Base-by-base conservation (phyloP, 2,888 invertebrate genomes). In the Dryococelus australis region DNA sequence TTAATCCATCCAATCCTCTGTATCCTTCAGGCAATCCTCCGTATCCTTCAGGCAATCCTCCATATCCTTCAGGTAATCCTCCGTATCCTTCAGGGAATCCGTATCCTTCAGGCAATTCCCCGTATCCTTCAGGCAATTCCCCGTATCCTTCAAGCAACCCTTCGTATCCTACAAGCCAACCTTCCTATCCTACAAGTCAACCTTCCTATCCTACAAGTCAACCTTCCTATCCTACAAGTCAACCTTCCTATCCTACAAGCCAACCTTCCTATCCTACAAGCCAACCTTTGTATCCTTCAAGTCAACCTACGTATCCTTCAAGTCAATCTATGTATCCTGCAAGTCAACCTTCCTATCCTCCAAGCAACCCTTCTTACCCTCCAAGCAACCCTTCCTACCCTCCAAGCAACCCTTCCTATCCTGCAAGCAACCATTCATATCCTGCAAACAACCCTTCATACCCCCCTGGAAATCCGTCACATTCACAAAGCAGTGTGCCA, bases 121-220 rank as follows among this genome's bases (percentile, higher is more conserved):
- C 80, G n/a, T 80, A 80, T 28, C n/a, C 80, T 80, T 27, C 80
- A 80, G 20, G 35, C 28, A 83, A 83, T 35, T 20, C 83, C 35
- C 86, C 88, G 47, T 88, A 87, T 86, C 89, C 89, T 13, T 84
- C 85, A 53, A 87, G 88, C 24, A 84, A 85, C 79, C 88, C 89
- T 85, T 88, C 87, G 16, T 83, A 83, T 83, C 83, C 83, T 83
- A 5, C 83, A 83, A 24, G 28, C 8, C 9, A 28, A 26, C 20
- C 83, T 35, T 24, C 80, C 3, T 80, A 80, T 28, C 80, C 12
- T 12, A 4, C 80, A 13, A n/a, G 28, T 24, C 12, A 80, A 20
- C 80, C 80, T n/a, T n/a, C 80, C 0, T 80, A 80, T 28, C 80
- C 80, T 27, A n/a, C 80, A 27, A 24, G 27, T 5, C 12, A n/a